Base-by-base conservation (phyloP, 2,888 invertebrate genomes). In the Aporophyla lueneburgensis region DNA sequence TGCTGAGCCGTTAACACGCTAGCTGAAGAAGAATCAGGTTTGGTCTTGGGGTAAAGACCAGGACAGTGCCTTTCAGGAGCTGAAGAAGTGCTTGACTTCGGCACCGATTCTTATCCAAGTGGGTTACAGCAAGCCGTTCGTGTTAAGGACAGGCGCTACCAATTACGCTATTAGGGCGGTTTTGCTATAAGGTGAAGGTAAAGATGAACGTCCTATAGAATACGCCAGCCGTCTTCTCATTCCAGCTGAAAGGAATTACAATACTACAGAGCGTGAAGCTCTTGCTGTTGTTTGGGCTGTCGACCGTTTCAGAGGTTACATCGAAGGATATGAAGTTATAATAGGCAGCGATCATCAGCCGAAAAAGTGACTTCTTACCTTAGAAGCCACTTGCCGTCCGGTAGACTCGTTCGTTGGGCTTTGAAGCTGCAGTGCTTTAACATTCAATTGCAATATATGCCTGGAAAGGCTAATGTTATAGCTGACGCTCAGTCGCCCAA, bases 341-440 rank as follows among this genome's bases (percentile, higher is more conserved):
- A 49, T 49, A 49, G 16, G 49, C 5, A 49, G 49, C 49, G 16
- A 49, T 49, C 16, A 16, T 16, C 46, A 49, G 46, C 46, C 14
- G 14, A 14, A 14, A 49, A 14, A 49, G 46, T 49, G 46, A 14
- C 46, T 49, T 49, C 49, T 49, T 4, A 16, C 14, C 16, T 49
- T 49, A 16, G 3, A 49, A 14, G n/a, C n/a, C n/a, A n/a, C n/a
- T 49, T 5, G 16, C 49, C 16, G 10, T 54, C n/a, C 4, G 21
- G 53, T 54, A 53, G 53, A 54, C 53, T 54, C n/a, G 53, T 54
- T 54, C n/a, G 53, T n/a, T 54, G n/a, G 54, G 54, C 54, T 54
- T 54, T 54, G n/a, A 54, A 54, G 54, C n/a, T n/a, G 12, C 12
- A 54, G 12, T 54, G n/a, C n/a, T 49, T 49, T 49, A 49, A 16